A percentile compares a stretch with the other conserved stretches of the same genome.
Conservation (phyloP, 2,888 invertebrate species). For the Brachyptera risi region DNA sequence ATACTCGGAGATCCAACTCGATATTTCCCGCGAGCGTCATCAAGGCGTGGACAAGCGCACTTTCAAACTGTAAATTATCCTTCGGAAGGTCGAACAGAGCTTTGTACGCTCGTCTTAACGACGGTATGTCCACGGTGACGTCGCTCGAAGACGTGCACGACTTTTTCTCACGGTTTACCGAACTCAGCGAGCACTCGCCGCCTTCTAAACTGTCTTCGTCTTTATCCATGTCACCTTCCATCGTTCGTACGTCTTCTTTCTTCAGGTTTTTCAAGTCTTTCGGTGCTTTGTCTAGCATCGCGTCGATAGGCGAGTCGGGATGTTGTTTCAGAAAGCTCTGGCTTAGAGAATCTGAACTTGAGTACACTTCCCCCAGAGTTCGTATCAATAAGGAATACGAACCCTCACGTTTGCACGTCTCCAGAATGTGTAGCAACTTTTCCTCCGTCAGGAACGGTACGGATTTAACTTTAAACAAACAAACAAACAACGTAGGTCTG, state of each 20-base stretch:
- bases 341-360: conserved; percentile 29
- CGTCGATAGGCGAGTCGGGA: conserved; percentile 49
- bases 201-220: conserved; percentile 65
- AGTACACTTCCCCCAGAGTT: conserved; percentile 72
- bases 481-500: not conserved
- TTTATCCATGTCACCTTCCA: conserved; percentile 80
- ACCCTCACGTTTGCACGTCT: conserved; percentile 64
- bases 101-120: conserved; percentile 66
- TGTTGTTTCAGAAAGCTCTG: conserved; percentile 35
- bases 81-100: conserved; percentile 42
- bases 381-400: conserved; percentile 68
- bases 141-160: conserved; percentile 38
- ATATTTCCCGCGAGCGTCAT: conserved; percentile 59
- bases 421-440: conserved; percentile 67
- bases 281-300: conserved; percentile 52
- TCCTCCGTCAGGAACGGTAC: conserved; percentile 67
- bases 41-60: conserved; percentile 70
- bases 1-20: conserved; percentile 63
- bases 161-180: conserved; percentile 36
- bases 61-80: conserved; percentile 46
- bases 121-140: conserved; percentile 61
- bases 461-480: conserved; percentile 41
- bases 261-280: conserved; percentile 54
- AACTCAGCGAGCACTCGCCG: conserved; percentile 48
- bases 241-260: conserved; percentile 67